Conservation (phyloP, 1,140 invertebrate genomes). For the Phymastichus coffea region DNA sequence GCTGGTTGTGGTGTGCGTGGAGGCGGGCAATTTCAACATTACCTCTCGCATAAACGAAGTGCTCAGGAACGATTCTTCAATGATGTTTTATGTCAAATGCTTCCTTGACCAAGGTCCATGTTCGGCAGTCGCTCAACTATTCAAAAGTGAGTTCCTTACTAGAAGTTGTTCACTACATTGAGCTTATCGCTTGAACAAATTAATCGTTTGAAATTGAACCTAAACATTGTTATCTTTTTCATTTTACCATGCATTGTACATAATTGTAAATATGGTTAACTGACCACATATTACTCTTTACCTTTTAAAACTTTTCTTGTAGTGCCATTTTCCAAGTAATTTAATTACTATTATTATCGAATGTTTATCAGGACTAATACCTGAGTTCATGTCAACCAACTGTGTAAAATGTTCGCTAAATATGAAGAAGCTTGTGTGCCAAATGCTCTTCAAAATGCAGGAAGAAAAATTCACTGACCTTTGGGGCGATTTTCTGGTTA, state of each 20-base stretch:
- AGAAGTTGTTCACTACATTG: too few relatives aligned
- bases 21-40: neutral
- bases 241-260: too few relatives aligned
- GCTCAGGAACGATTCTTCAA: neutral
- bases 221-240: neutral
- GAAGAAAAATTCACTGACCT: constrained; percentile 38
- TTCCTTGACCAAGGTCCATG: constrained; percentile 47
- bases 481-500: constrained; percentile 51
- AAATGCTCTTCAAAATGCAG: constrained; percentile 47
- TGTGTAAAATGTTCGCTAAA: constrained; percentile 56
- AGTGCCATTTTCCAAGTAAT: too few relatives aligned
- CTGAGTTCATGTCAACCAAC: constrained; percentile 50
- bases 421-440: constrained; percentile 48
- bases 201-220: neutral
- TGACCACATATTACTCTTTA: too few relatives aligned
- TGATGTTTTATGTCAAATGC: constrained; percentile 32
- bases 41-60: neutral
- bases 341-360: too few relatives aligned
- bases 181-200: too few relatives aligned
- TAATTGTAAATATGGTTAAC: too few relatives aligned
- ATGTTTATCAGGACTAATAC: constrained; percentile 19
- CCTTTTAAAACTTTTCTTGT: too few relatives aligned
- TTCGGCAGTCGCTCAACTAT: constrained; percentile 42
- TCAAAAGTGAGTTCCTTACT: constrained; percentile 44
- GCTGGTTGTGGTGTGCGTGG: too few relatives aligned